A percentile compares a stretch with the other conserved stretches of the same genome.
phyloP scores from a whole-genome alignment of 2,113 vertebrate genomes.

The Lepisosteus osseus region DNA sequence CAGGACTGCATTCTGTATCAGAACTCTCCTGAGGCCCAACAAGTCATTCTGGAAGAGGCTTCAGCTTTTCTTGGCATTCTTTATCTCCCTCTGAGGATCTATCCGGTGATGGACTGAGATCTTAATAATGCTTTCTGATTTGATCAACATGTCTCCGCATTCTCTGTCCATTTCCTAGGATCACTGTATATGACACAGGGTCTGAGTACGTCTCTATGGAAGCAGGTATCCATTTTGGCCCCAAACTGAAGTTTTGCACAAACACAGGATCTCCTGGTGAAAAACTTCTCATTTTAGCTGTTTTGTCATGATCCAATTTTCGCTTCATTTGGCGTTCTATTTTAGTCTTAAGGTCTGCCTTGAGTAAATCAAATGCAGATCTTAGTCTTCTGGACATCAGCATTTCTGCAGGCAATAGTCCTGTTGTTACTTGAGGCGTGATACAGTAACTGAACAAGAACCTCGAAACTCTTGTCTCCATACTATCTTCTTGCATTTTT shows the following conservation, averaged over 20 bases:
- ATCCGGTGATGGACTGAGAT: too few species aligned
- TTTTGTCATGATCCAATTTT: neutral
- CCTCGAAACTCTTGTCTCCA: neutral
- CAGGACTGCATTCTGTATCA: too few species aligned
- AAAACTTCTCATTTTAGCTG: neutral
- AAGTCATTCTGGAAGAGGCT: too few species aligned
- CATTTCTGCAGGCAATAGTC: neutral
- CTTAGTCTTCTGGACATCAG: neutral
- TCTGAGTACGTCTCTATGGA: neutral
- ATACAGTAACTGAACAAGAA: neutral
- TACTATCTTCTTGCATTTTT: neutral
- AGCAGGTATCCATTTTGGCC: neutral
- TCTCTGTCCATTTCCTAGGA: neutral
- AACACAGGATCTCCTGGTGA: neutral
- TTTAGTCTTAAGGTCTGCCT: neutral
- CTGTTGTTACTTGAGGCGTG: neutral
- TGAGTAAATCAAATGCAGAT: neutral
- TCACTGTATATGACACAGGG: neutral
- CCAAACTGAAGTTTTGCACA: neutral
- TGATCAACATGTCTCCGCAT: neutral
- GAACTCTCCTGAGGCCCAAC: too few species aligned
- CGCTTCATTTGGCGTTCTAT: neutral
- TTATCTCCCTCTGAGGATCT: too few species aligned
- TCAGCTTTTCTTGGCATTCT: too few species aligned
- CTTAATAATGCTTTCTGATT: neutral